Base-by-base conservation (phyloP, 1,140 invertebrate species). In the Aradophagus sp. region DNA sequence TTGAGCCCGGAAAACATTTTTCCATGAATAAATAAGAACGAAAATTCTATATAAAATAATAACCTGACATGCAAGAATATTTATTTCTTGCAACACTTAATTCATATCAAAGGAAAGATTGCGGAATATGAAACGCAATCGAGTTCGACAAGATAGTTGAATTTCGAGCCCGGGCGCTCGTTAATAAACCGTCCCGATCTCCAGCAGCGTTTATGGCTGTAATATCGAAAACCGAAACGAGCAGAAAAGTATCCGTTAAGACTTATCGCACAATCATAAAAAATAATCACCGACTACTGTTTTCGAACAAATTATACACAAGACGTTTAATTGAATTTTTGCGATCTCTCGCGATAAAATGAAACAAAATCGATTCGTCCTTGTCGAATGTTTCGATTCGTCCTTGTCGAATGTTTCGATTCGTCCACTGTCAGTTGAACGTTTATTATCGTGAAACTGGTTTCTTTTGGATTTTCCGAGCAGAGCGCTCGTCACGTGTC, bases 401-500 rank as follows among this genome's bases (percentile, higher is more conserved):
- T 23, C 20, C 4, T 23, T 23, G 4, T 23, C n/a, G n/a, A n/a
- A n/a, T n/a, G n/a, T n/a, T n/a, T 23, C 8, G 4, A 23, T 5
- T 5, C 20, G 20, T 23, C 20, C 4, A 23, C 20, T 23, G 20
- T 23, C 20, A 23, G 8, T 23, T 8, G 8, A 41, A 62, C 45
- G 34, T 34, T 39, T 39, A 47, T 45, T 41, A 36, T 36, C 14
- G n/a, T 1, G 13, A 47, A 55, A 65, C 55, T 53, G 42, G 61
- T 65, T 65, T 47, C 27, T 23, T 47, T 65, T 55, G 47, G 38
- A 39, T 63, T 26, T 36, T 17, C 48, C 48, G 41, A n/a, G n/a
- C n/a, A 63, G 52, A 63, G 53, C 34, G 47, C 41, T 38, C 42
- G 11, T 5, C 35, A 15, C 41, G 16, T 59, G 16, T 23, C 39